Evolutionary conservation across 2,888 invertebrate species (phyloP).

Genomic region (Leucophenga montana): DNA sequence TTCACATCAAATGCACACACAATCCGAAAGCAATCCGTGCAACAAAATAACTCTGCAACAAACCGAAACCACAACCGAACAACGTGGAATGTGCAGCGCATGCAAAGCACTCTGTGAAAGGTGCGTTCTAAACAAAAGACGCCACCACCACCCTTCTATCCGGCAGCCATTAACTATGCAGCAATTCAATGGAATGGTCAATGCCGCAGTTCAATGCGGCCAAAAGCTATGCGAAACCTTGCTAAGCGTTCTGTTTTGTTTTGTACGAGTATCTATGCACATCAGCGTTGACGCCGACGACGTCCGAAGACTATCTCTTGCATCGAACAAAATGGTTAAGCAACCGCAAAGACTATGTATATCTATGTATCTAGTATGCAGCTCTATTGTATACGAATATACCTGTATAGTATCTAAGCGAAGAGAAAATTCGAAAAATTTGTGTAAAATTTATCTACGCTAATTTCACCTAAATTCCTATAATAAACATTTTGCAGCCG

Average conservation of each 20-base stretch:
- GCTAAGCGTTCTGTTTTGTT: background rate
- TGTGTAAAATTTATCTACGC: conserved; percentile 64
- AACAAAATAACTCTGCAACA: background rate
- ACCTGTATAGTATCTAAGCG: background rate
- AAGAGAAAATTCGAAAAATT: conserved; percentile 22
- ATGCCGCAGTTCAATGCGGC: background rate
- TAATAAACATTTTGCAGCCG: conserved; percentile 52
- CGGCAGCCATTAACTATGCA: too few species aligned
- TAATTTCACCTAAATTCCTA: conserved; percentile 67
- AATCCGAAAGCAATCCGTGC: background rate
- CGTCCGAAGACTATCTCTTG: background rate
- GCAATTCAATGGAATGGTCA: background rate
- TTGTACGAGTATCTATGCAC: background rate
- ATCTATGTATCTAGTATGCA: too few species aligned
- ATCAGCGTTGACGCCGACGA: background rate
- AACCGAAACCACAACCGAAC: conserved; percentile 3
- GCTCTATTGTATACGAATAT: too few species aligned
- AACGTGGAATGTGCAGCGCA: background rate
- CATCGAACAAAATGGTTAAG: background rate
- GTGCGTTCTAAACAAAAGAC: conserved; percentile 2
- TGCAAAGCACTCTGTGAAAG: background rate
- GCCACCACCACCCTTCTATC: background rate
- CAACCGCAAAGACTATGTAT: background rate
- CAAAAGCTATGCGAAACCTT: background rate
- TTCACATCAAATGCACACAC: background rate